Base-by-base conservation (phyloP, 2,888 invertebrate genomes). In the Sympetrum striolatum region DNA sequence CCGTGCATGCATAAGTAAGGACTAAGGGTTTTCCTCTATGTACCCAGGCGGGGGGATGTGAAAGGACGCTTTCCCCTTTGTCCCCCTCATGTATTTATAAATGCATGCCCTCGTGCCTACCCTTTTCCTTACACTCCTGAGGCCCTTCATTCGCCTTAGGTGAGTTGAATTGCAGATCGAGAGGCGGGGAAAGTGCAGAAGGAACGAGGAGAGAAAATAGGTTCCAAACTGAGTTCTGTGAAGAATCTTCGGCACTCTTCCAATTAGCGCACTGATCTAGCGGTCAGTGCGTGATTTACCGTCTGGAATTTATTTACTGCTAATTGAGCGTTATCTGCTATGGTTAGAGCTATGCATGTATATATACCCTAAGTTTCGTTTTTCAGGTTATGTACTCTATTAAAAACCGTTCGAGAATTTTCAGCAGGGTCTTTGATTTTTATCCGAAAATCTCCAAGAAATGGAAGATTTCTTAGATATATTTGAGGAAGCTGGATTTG, bases 1-100 rank as follows among this genome's bases (percentile, higher is more conserved):
- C 86, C 86, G 86, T 86, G 86, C 86, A 86, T 86, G 86, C 86
- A 86, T 86, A 86, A 86, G 86, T 86, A 64, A 86, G 86, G 86
- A 31, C 73, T 73, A 31, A 73, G 73, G 73, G 73, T 14, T 25
- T 53, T 31, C 73, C 73, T 73, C 73, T 31, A 73, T 25, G 12
- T 73, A 64, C 58, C 82, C 53, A 35, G 37, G 82, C 35, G 80
- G 22, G 58, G 14, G 14, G 60, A 60, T 37, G 64, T 22, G 86
- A 31, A 35, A 64, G 86, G 64, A 31, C 80, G 58, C n/a, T 44
- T 81, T 6, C 48, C 53, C 35, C 58, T 64, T 60, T 60, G 35
- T 31, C 60, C 86, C 60, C 53, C 37, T 37, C 14, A 14, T 37
- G 64, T 86, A 86, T 86, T 86, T 86, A 86, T 86, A 86, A 86